phyloP scores from a whole-genome alignment of 2,113 vertebrate species.

The Brachypteracias leptosomus region DNA sequence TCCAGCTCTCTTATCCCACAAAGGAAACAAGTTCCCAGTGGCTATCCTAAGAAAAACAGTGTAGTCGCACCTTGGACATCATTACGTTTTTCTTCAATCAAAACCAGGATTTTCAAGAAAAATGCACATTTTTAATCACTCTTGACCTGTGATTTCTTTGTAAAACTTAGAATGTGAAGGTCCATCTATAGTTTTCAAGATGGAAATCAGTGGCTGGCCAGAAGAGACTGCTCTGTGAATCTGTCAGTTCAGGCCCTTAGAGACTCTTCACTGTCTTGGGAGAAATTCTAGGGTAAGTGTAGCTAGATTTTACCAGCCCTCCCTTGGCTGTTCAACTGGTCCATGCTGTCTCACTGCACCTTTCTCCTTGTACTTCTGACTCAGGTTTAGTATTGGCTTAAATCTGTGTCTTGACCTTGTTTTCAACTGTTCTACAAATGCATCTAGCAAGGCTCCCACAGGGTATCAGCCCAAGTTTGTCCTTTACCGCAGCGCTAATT shows the following conservation, averaged over 20 bases:
- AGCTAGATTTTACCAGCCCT: neutral
- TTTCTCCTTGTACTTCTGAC: neutral
- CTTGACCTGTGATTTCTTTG: neutral
- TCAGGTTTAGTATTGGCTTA: neutral
- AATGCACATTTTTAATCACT: accelerated
- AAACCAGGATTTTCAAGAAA: neutral
- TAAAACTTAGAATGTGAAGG: neutral
- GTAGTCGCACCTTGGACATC: neutral
- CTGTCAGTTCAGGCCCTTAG: neutral
- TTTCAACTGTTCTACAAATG: neutral
- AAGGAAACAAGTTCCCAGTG: neutral
- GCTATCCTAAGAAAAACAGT: neutral
- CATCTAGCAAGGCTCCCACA: neutral
- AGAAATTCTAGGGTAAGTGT: neutral
- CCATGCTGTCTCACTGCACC: accelerated
- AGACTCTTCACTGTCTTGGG: neutral
- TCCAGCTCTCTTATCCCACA: neutral
- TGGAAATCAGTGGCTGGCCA: neutral
- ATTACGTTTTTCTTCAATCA: neutral
- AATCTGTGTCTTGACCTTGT: neutral
- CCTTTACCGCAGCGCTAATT: neutral
- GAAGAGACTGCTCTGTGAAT: neutral
- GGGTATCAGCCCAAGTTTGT: accelerated
- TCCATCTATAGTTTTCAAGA: neutral
- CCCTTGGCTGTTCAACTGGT: neutral